Conservation (phyloP, 2,113 vertebrate species). For the Cercopithecus mona region DNA sequence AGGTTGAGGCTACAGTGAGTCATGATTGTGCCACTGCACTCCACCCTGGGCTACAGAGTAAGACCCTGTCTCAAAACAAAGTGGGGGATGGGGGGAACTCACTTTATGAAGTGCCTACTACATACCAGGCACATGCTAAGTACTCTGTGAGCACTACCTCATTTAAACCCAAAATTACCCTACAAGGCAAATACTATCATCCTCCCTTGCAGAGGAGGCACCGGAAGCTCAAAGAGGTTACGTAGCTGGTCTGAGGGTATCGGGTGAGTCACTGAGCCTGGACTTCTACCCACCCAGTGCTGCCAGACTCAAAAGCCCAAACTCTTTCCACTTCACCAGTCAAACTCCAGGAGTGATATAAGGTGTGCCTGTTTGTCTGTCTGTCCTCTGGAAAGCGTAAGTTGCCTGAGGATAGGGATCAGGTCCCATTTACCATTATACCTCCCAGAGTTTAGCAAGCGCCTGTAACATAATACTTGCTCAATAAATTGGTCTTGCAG, state of each 20-base stretch:
- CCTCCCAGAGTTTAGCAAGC: fast-evolving
- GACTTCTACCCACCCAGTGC: neutral
- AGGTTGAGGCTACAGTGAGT: too few species aligned
- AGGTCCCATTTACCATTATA: neutral
- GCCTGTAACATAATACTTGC: neutral
- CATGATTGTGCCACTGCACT: too few species aligned
- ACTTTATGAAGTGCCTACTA: neutral
- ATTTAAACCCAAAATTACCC: neutral
- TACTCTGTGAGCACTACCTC: neutral
- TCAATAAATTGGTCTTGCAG: neutral
- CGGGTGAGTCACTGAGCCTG: neutral
- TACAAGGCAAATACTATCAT: neutral
- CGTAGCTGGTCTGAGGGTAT: fast-evolving
- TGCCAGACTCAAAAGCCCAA: neutral
- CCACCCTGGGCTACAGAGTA: too few species aligned
- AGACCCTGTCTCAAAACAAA: too few species aligned
- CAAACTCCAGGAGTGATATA: neutral
- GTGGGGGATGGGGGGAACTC: neutral
- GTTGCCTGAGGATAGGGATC: neutral
- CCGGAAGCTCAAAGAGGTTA: neutral
- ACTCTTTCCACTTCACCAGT: neutral
- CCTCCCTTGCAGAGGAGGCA: neutral
- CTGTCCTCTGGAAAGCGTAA: neutral
- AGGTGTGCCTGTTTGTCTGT: neutral
- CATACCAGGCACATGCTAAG: neutral